Base-by-base conservation (phyloP, 2,797 vertebrate genomes). In the Telmatherina bonti region DNA sequence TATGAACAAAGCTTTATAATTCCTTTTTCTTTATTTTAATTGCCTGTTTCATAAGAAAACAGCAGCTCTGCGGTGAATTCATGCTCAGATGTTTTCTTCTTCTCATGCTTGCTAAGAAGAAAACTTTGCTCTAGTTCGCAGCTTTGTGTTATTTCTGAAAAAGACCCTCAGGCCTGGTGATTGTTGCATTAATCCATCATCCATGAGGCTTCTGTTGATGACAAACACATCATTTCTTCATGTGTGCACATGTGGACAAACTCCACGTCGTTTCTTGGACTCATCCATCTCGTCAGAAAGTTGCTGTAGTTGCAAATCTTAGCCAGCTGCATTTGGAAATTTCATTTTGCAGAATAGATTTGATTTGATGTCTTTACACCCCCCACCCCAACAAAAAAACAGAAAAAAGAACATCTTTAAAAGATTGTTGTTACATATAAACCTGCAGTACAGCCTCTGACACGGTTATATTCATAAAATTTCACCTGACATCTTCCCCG, bases 401-500 rank as follows among this genome's bases (percentile, higher is more conserved):
- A 8, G 7, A 24, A 2, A 15, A 1, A n/a, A 20, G 29, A 72
- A 20, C 31, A n/a, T n/a, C n/a, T n/a, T n/a, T n/a, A n/a, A n/a
- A n/a, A n/a, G n/a, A n/a, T n/a, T n/a, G n/a, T n/a, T n/a, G n/a
- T n/a, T n/a, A n/a, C n/a, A n/a, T n/a, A n/a, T n/a, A n/a, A n/a
- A n/a, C n/a, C n/a, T n/a, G n/a, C n/a, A n/a, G n/a, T n/a, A n/a
- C 51, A 47, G 27, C 51, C 6, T 24, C n/a, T 38, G 58, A 64
- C 5, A 5, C 7, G 22, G 63, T 56, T 72, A 31, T 0, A 53
- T 29, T 29, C 51, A 36, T 59, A 60, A 47, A 47, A 64, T 52
- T 26, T 81, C 54, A 56, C 43, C 13, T 67, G 16, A 24, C 57
- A 65, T 74, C 72, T 81, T 13, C 7, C 22, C 79, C 74, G 27